These are phyloP conservation scores for Mantis religiosa DNA, from an alignment of 2,888 invertebrate species.

Conservation along the genomic window DNA sequence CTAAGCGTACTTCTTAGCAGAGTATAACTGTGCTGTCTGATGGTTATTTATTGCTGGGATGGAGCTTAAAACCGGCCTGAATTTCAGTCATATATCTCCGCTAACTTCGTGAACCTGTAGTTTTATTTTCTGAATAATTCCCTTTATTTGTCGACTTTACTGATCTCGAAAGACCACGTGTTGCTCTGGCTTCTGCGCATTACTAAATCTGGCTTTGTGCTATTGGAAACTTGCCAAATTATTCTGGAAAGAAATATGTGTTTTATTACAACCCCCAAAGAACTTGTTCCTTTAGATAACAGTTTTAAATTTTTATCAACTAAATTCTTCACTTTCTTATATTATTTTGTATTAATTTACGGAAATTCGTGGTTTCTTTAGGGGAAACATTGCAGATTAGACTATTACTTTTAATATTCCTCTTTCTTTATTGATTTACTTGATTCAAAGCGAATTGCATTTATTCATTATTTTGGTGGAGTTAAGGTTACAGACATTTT, in stretches of 20 bases:
- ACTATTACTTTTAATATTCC: too few species aligned
- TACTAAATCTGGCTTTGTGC: neutral
- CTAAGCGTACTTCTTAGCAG: neutral
- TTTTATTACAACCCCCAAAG: too few species aligned
- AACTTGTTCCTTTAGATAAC: too few species aligned
- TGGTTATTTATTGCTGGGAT: neutral
- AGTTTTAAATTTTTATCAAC: too few species aligned
- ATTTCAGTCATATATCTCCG: neutral
- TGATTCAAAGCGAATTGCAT: too few species aligned
- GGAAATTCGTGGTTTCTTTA: too few species aligned
- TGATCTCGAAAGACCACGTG: neutral
- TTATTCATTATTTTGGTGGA: too few species aligned
- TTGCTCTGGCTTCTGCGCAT: neutral
- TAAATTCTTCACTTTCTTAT: too few species aligned
- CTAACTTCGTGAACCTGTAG: neutral
- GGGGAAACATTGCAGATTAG: too few species aligned
- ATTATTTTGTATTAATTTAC: too few species aligned
- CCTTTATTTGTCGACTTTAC: neutral
- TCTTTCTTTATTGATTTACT: too few species aligned
- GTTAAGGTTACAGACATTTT: too few species aligned
- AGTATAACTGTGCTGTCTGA: neutral
- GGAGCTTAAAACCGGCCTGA: neutral
- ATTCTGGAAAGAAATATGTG: neutral
- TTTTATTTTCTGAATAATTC: neutral
- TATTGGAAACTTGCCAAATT: neutral